These are phyloP conservation scores for Microcaecilia unicolor DNA, from an alignment of 2,797 vertebrate genomes.

Conservation along the genomic window DNA sequence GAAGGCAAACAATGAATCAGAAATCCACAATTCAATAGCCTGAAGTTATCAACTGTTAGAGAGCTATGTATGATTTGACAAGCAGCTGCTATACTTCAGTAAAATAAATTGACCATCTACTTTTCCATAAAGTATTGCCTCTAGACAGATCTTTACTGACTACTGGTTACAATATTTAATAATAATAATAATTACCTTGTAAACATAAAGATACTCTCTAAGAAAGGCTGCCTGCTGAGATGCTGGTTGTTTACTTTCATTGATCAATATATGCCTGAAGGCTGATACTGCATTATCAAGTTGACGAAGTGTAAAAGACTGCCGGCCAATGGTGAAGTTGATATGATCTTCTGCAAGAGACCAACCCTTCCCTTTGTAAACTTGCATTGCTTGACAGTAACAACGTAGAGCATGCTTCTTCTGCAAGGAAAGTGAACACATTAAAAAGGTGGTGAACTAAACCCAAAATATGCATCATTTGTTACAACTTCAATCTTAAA, in stretches of 20 bases:
- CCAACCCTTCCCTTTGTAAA: slow-evolving; percentile 93
- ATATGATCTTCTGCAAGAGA: slow-evolving; percentile 95
- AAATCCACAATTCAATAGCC: too few species aligned
- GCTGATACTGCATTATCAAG: slow-evolving; percentile 81
- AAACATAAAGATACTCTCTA: slow-evolving; percentile 92
- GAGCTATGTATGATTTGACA: too few species aligned
- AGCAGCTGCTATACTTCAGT: too few species aligned
- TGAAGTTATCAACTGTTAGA: too few species aligned
- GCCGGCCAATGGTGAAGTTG: slow-evolving; percentile 94
- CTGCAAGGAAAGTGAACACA: slow-evolving; percentile 49
- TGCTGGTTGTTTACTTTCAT: slow-evolving; percentile 87
- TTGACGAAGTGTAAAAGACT: slow-evolving; percentile 85
- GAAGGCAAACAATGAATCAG: too few species aligned
- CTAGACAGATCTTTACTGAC: too few species aligned
- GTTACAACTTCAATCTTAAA: too few species aligned
- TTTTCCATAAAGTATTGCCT: too few species aligned
- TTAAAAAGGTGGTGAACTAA: not conserved
- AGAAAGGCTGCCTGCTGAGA: slow-evolving; percentile 89
- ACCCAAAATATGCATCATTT: not conserved
- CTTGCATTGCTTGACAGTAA: slow-evolving; percentile 96
- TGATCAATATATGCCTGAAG: slow-evolving; percentile 88
- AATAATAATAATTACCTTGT: slow-evolving; percentile 61
- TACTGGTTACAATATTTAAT: too few species aligned
- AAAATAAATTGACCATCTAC: too few species aligned
- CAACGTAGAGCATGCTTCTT: slow-evolving; percentile 89